Percentiles rank a stretch among this genome's conserved stretches.
phyloP scores from a whole-genome alignment of 2,888 invertebrate genomes.

The Cataglyphis altisquamis region DNA sequence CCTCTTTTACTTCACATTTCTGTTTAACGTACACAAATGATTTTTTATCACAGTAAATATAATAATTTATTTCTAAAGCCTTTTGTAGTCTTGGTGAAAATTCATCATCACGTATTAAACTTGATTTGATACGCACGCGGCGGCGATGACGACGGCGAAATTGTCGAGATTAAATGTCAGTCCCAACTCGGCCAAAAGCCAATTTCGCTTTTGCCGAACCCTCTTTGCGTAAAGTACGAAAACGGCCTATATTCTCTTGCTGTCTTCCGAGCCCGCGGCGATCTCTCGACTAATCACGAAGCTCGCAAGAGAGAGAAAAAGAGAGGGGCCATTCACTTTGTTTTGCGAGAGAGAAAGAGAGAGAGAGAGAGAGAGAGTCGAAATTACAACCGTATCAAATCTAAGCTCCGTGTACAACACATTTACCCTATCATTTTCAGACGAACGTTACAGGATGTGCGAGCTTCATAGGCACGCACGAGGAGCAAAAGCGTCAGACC shows the following conservation, averaged over 20 bases:
- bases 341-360: constrained; percentile 10
- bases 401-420: constrained; percentile 60
- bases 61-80: background rate
- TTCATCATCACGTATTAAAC: constrained; percentile 32
- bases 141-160: constrained; percentile 30
- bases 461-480: constrained; percentile 56
- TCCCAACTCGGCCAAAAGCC: constrained; percentile 63
- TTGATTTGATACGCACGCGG: constrained; percentile 34
- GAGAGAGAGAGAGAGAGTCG: constrained; percentile 19
- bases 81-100: background rate
- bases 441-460: constrained; percentile 58
- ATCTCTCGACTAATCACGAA: constrained; percentile 68
- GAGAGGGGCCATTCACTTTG: constrained; percentile 14
- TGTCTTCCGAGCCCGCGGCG: constrained; percentile 51
- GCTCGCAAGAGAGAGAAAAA: constrained; percentile 26
- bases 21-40: background rate
- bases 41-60: background rate
- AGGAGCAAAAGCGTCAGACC: constrained; percentile 26
- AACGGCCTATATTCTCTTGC: constrained; percentile 31
- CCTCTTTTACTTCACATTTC: background rate
- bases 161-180: constrained; percentile 69
- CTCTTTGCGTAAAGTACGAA: constrained; percentile 27
- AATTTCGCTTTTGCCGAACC: constrained; percentile 50
- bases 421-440: constrained; percentile 74
- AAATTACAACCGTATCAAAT: constrained; percentile 72